Conservation (phyloP, 2,797 vertebrate genomes). For the Octomys mimax region DNA sequence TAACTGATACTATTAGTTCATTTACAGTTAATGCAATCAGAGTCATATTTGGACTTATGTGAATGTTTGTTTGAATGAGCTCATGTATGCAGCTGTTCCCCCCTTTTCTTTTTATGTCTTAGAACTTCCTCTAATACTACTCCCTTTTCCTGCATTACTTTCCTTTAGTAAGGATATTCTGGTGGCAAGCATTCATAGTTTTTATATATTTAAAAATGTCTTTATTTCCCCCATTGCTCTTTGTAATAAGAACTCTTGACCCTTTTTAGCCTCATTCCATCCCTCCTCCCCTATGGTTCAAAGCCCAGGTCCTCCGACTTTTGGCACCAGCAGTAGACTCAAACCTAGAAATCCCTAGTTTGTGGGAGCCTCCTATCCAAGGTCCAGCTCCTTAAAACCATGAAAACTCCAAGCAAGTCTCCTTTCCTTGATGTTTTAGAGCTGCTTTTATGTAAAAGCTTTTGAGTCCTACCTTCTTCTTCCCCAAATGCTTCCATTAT, state of each 20-base stretch:
- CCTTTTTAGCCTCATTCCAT: neutral
- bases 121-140: constrained; percentile 13
- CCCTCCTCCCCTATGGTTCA: neutral
- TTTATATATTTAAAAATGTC: constrained; percentile 20
- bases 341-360: neutral
- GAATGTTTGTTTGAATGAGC: constrained; percentile 5
- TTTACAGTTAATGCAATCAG: constrained; percentile 22
- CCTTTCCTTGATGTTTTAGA: neutral
- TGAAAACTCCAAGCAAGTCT: neutral
- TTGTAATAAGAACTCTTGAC: neutral
- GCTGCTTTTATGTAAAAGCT: neutral
- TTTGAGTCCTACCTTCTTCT: neutral
- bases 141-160: constrained; percentile 13
- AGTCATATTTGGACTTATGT: neutral
- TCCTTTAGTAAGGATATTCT: constrained; percentile 10
- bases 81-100: neutral
- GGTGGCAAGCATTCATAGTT: neutral
- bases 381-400: neutral
- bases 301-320: neutral
- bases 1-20: neutral
- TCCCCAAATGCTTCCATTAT: neutral
- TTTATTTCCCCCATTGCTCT: neutral
- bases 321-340: neutral
- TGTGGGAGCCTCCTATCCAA: neutral
- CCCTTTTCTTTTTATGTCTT: neutral